These are phyloP conservation scores for Pandion haliaetus DNA, from an alignment of 2,113 vertebrate genomes.

Conservation along the genomic window DNA sequence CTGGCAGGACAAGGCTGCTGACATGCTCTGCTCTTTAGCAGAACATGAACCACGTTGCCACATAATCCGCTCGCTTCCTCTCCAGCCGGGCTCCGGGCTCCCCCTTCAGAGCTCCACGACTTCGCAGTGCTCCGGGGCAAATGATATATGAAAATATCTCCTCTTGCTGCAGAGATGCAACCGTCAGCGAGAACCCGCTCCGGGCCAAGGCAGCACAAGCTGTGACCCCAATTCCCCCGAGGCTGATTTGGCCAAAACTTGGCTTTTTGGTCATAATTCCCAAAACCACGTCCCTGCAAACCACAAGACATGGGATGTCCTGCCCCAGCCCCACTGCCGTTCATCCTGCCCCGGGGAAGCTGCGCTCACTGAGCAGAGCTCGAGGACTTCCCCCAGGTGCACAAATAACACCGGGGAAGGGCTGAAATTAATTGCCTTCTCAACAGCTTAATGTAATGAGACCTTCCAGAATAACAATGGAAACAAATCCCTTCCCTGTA, in stretches of 20 bases:
- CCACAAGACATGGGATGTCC: rapidly evolving
- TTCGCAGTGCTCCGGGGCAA: not conserved
- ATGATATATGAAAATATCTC: not conserved
- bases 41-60: not conserved
- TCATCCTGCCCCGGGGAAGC: not conserved
- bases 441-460: not conserved
- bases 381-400: rapidly evolving
- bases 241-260: not conserved
- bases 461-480: not conserved
- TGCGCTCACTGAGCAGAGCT: not conserved
- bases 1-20: not conserved
- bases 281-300: not conserved
- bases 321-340: not conserved
- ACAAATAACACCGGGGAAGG: not conserved
- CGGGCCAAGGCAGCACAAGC: not conserved
- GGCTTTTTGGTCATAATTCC: not conserved
- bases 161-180: not conserved
- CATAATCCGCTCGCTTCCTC: not conserved
- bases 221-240: rapidly evolving
- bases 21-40: not conserved
- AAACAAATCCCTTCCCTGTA: not conserved
- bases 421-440: not conserved
- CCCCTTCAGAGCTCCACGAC: not conserved
- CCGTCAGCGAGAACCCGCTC: rapidly evolving
- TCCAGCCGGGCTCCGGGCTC: not conserved